These are phyloP conservation scores for Megaceryle torquata DNA, from an alignment of 2,113 vertebrate species.

Conservation along the genomic window DNA sequence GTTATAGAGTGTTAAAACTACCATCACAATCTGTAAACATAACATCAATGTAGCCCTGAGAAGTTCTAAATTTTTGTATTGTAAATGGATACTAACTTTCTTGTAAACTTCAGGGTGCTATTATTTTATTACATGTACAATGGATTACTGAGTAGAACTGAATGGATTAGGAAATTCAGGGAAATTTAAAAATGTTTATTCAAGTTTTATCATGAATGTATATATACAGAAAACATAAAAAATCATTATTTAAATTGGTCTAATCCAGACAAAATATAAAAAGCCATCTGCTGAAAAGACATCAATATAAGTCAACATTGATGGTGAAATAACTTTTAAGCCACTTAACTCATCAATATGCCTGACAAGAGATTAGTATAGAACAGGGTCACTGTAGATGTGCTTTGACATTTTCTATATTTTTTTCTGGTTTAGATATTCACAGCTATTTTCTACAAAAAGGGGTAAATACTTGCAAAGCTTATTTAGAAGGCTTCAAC, in stretches of 20 bases:
- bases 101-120: neutral
- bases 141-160: neutral
- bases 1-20: neutral
- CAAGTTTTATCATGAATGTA: neutral
- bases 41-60: neutral
- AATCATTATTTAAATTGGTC: neutral
- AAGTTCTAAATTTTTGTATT: neutral
- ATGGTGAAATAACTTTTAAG: conserved; percentile 13
- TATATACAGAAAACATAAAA: neutral
- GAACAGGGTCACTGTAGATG: neutral
- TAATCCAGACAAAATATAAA: neutral
- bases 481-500: conserved; percentile 21
- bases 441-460: conserved; percentile 32
- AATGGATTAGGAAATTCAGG: neutral
- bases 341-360: conserved; percentile 5
- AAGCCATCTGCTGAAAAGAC: neutral
- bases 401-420: neutral
- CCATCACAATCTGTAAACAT: neutral
- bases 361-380: conserved; percentile 6
- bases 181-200: neutral
- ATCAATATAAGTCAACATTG: neutral
- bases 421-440: conserved; percentile 30
- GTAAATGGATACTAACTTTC: neutral
- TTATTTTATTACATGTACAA: neutral
- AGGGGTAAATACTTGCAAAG: conserved; percentile 39